Evolutionary conservation across 2,797 vertebrate species (phyloP).

Genomic region (Esox masquinongy): DNA sequence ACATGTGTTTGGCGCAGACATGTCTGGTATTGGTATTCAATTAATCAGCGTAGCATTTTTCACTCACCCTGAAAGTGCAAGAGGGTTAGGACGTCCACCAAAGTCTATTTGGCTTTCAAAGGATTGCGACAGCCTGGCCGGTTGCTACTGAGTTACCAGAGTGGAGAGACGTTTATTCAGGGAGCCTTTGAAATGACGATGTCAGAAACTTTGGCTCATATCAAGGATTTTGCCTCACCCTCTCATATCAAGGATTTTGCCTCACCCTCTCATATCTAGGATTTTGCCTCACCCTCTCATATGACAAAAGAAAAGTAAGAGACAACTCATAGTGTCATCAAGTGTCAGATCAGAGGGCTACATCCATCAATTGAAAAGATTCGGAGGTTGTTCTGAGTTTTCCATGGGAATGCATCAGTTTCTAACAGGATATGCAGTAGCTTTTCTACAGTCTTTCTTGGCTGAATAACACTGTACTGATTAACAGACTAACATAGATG

Average conservation of each 20-base stretch:
- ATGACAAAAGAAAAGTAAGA: not conserved
- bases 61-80: not conserved
- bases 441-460: conserved; percentile 56
- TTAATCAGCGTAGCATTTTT: not conserved
- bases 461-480: conserved; percentile 60
- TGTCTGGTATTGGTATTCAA: not conserved
- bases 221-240: not conserved
- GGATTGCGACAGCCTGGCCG: conserved; percentile 63
- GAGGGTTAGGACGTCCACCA: not conserved
- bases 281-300: no score
- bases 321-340: not conserved
- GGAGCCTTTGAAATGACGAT: not conserved
- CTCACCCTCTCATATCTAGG: no score
- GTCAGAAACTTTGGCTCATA: not conserved
- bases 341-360: not conserved
- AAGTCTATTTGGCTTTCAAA: conserved; percentile 55
- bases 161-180: conserved; percentile 10
- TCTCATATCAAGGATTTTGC: not conserved
- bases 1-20: not conserved
- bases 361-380: not conserved
- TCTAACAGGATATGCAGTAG: conserved; percentile 43
- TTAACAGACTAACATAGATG: not conserved
- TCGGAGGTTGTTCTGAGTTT: conserved; percentile 38
- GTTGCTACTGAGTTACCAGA: conserved; percentile 36
- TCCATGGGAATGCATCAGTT: conserved; percentile 74